Evolutionary conservation across 30 jellyfish, hydroid and myxozoan genomes (phyloP), one percentile per base, ranked within the genome.

Genomic region (Hydractinia symbiolongicarpus): DNA sequence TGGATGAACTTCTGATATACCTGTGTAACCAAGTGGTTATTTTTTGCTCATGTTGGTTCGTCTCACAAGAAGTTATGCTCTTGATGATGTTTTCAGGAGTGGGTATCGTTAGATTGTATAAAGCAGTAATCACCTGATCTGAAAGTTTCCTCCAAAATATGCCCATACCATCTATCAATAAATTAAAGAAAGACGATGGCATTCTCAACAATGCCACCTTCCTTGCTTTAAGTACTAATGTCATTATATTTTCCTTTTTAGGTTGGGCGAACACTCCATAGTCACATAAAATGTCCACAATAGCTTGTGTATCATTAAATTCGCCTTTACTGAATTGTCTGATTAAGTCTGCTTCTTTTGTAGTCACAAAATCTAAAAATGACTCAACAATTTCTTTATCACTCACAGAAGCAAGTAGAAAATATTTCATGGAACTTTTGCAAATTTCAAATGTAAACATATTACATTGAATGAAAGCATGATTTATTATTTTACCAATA

Each of bases 351-450:
- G 13, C 10, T n/a, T 57, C 68, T 57, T 57, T 57, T n/a, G n/a
- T 9, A 9, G 30, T 62, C 50, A 9, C 30, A 50, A 5, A 62
- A 15, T 5, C 16, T 9, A 62, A 15, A 62, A 62, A 62, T 62
- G 73, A 62, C 30, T 6, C 9, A 40, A 62, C 16, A 50, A 62
- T 7, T n/a, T 57, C 68, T 57, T 57, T n/a, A 57, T 57, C 68
- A 57, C 68, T 57, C n/a, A 9, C 68, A 57, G 68, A 57, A 57
- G 10, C n/a, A n/a, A 57, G n/a, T 15, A 62, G 16, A 9, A 40
- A 62, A 62, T 62, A 50, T 62, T 62, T 62, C 73, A 62, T 62
- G 9, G 73, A 62, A 50, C 9, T 62, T 62, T 62, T 62, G 73
- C 73, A 9, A 15, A 62, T 62, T 9, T 62, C 73, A 9, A 62